Percentiles rank a stretch among this genome's conserved stretches.
These are phyloP conservation scores for Grus americana DNA, from an alignment of 2,113 vertebrate species.

Conservation along the genomic window DNA sequence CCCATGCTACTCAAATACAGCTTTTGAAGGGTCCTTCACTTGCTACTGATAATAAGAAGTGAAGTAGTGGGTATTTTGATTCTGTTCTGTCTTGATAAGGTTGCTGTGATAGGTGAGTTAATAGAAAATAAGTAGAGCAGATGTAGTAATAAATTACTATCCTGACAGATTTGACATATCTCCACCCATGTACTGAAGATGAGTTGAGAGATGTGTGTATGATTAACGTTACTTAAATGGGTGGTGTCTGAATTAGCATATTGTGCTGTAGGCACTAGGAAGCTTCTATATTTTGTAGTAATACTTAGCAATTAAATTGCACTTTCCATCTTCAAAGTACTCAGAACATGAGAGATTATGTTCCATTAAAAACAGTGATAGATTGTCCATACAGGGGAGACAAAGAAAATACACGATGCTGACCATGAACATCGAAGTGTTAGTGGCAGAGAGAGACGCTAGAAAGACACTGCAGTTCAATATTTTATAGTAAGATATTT, in stretches of 20 bases:
- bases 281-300: not conserved
- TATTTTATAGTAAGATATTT: not conserved
- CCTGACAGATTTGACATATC: not conserved
- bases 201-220: conserved; percentile 7
- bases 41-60: not conserved
- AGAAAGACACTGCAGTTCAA: not conserved
- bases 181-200: conserved; percentile 37
- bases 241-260: conserved; percentile 33
- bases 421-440: not conserved
- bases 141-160: conserved; percentile 18
- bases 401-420: not conserved
- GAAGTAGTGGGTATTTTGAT: not conserved
- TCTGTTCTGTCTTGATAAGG: not conserved
- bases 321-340: not conserved
- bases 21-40: not conserved
- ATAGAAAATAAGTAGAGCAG: conserved; percentile 21
- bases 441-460: not conserved
- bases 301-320: conserved; percentile 22
- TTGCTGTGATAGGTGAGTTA: conserved; percentile 17
- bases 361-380: not conserved
- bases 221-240: conserved; percentile 27
- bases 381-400: not conserved
- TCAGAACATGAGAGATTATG: not conserved
- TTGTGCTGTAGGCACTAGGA: not conserved
- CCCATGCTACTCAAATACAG: not conserved